phyloP scores from a whole-genome alignment of 2,113 vertebrate species.

The Salvelinus namaycush region DNA sequence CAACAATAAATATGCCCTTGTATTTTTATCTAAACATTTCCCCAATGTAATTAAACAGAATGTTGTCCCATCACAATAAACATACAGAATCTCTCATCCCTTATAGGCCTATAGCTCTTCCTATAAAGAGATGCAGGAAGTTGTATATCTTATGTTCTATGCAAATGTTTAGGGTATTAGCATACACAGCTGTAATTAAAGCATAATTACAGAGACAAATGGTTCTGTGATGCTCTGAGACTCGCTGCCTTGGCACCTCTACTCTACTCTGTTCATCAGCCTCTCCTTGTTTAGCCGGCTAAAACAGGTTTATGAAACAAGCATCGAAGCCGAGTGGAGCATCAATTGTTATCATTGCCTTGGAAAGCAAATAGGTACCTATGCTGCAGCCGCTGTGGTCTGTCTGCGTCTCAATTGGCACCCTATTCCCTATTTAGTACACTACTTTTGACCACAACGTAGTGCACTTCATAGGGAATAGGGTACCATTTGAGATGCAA shows the following conservation, averaged over 20 bases:
- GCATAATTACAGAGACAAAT: conserved; percentile 78
- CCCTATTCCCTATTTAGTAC: too few species aligned
- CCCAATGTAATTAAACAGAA: conserved; percentile 59
- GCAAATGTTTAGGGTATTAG: conserved; percentile 79
- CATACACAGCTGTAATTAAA: conserved; percentile 79
- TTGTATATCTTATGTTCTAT: conserved; percentile 72
- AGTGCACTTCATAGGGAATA: too few species aligned
- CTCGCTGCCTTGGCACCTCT: conserved; percentile 55
- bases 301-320: conserved; percentile 70
- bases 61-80: conserved; percentile 50
- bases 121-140: conserved; percentile 64
- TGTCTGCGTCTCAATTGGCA: not conserved
- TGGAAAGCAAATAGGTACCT: conserved; percentile 76
- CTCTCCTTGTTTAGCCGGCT: conserved; percentile 68
- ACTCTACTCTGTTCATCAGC: conserved; percentile 65
- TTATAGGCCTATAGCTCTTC: conserved; percentile 39
- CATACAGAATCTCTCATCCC: conserved; percentile 19
- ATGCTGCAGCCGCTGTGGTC: conserved; percentile 35
- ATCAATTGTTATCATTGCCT: conserved; percentile 80
- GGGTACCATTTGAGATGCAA: too few species aligned
- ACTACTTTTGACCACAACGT: too few species aligned
- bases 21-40: conserved; percentile 66
- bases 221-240: conserved; percentile 66
- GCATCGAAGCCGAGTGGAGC: conserved; percentile 63
- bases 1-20: conserved; percentile 49